Conservation (phyloP, 2,113 vertebrate species). For the Promerops cafer region DNA sequence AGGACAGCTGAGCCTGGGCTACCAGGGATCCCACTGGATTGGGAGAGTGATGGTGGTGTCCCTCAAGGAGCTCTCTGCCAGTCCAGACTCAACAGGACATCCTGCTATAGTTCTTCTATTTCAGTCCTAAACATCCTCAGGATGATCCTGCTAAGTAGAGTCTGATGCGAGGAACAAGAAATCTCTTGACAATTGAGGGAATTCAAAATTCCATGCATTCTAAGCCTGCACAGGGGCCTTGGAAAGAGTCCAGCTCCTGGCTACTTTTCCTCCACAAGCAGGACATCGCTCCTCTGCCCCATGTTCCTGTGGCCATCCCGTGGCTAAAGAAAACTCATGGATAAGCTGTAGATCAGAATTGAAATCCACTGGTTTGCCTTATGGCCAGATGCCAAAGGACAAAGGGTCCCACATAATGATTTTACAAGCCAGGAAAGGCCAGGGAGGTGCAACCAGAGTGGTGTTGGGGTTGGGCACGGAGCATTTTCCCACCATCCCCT, state of each 20-base stretch:
- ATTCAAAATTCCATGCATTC: not conserved
- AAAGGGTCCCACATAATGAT: not conserved
- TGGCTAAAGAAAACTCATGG: not conserved
- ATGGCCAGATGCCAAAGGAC: not conserved
- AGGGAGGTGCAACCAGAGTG: not conserved
- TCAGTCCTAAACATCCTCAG: not conserved
- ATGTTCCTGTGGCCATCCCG: accelerated
- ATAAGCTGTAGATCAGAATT: not conserved
- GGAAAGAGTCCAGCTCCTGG: not conserved
- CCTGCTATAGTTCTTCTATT: not conserved
- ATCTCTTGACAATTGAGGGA: not conserved
- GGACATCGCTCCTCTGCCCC: accelerated
- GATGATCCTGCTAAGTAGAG: not conserved
- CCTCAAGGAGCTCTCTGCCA: not conserved
- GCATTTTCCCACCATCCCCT: not conserved
- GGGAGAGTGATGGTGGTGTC: not conserved
- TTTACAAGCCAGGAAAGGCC: not conserved
- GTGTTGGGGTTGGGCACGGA: accelerated
- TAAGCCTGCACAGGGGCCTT: not conserved
- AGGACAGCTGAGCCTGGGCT: not conserved
- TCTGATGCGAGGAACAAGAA: not conserved
- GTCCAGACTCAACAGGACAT: not conserved
- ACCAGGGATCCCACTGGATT: not conserved
- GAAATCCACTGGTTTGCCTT: not conserved
- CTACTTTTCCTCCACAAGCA: not conserved